Conservation (phyloP, 2,113 vertebrate genomes). For the chimpanzee (Pan troglodytes) region NHGRI_mPanTro3-v2.1_pri NC_072403.2:168610501-168611000, state of each 20-base stretch:
- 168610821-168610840: not conserved
- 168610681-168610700: not conserved
- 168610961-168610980: not conserved
- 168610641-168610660: not conserved
- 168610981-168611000: not conserved
- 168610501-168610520: not conserved
- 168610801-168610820: not conserved
- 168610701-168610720: not conserved
- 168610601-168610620: not conserved
- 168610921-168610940: not conserved
- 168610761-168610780: not conserved
- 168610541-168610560: rapidly evolving
- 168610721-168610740: not conserved
- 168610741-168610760: not conserved
- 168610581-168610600: not conserved
- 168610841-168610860: rapidly evolving
- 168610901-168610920: not conserved
- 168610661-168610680: not conserved
- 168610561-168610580: not conserved
- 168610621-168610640: not conserved
- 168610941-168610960: not conserved
- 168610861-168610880: not conserved
- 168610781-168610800: not conserved
- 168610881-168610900: not conserved
- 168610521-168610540: rapidly evolving